Percentiles rank a stretch among this genome's conserved stretches.
Conservation (phyloP, 2,797 vertebrate species). For the Choloepus didactylus region DNA sequence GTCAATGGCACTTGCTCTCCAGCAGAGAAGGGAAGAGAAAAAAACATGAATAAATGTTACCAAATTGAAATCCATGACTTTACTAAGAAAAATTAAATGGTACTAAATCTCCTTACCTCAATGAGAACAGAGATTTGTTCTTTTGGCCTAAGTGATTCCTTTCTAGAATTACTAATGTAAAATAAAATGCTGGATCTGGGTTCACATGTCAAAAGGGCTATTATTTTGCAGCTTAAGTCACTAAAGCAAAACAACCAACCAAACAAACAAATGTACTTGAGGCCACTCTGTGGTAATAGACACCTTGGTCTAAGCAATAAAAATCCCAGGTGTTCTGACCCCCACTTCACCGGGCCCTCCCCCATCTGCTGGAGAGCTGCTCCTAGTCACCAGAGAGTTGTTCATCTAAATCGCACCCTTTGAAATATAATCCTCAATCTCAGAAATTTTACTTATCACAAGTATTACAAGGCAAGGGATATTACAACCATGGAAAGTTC, state of each 20-base stretch:
- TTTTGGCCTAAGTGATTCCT: neutral
- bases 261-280: neutral
- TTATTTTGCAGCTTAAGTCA: slow-evolving; percentile 44
- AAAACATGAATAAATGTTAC: neutral
- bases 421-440: neutral
- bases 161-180: slow-evolving; percentile 44
- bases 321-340: neutral
- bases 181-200: neutral
- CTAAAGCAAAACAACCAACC: neutral
- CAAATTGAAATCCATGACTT: neutral
- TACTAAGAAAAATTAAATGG: slow-evolving; percentile 48
- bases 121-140: neutral
- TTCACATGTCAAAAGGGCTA: neutral
- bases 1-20: neutral
- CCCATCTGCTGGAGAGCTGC: neutral
- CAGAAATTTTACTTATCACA: neutral
- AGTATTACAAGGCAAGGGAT: neutral
- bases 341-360: neutral
- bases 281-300: neutral
- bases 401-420: neutral
- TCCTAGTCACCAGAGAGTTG: neutral
- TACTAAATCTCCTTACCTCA: slow-evolving; percentile 34
- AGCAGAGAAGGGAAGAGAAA: slow-evolving; percentile 26
- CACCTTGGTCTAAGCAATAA: no score
- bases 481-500: neutral